A percentile compares a stretch with the other conserved stretches of the same genome.
phyloP scores from a whole-genome alignment of 2,797 vertebrate species.

The Moxostoma hubbsi region DNA sequence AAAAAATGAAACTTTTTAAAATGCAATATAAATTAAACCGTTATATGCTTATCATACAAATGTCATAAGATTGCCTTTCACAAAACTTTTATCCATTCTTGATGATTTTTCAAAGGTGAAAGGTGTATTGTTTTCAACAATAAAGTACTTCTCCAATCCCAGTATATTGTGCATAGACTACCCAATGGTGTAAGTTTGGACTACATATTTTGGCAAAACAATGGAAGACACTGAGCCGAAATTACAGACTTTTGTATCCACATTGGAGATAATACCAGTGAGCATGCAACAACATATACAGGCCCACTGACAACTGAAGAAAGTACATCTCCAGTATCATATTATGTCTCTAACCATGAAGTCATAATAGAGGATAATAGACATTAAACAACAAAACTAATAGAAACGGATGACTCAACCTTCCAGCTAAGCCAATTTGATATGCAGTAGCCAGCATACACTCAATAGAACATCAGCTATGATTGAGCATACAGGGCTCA shows the following conservation, averaged over 20 bases:
- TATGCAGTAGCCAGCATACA: neutral
- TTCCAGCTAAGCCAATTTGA: neutral
- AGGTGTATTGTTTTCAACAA: neutral
- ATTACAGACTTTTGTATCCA: too few species aligned
- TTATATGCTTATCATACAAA: neutral
- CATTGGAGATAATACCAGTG: too few species aligned
- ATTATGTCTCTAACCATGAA: neutral
- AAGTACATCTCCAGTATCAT: neutral
- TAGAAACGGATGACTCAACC: neutral
- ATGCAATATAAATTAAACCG: too few species aligned
- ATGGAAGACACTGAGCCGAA: too few species aligned
- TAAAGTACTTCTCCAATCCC: too few species aligned
- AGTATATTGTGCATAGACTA: too few species aligned
- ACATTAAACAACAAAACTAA: neutral
- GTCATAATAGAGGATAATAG: neutral
- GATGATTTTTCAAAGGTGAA: neutral
- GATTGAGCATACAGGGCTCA: neutral
- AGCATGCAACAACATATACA: neutral
- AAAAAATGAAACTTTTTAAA: neutral
- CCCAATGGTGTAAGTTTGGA: too few species aligned
- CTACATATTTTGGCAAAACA: too few species aligned
- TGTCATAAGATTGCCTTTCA: neutral
- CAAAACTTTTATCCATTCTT: neutral
- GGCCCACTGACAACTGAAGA: neutral
- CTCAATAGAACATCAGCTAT: conserved; percentile 4